These are phyloP conservation scores for Oreochromis grahami DNA, from an alignment of 2,797 vertebrate species.

Conservation along the genomic window DNA sequence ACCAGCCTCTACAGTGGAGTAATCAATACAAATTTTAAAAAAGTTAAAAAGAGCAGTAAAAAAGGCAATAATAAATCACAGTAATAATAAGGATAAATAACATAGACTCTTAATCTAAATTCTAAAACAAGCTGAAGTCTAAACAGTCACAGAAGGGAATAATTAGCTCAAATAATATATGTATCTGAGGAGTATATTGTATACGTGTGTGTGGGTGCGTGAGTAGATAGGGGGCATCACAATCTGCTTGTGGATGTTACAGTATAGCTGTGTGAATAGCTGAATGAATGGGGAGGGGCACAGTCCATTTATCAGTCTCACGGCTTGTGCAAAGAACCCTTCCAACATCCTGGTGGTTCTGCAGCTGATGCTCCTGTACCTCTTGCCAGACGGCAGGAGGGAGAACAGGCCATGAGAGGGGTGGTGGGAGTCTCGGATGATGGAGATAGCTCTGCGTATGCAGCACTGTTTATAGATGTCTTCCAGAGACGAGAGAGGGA, in stretches of 20 bases:
- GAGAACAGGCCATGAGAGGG: background rate
- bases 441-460: background rate
- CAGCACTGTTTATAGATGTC: background rate
- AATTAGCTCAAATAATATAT: background rate
- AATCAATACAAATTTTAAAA: background rate
- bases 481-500: background rate
- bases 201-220: background rate
- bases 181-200: background rate
- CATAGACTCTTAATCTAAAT: background rate
- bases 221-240: background rate
- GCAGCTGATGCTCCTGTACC: background rate
- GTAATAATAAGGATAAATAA: background rate
- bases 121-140: background rate
- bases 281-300: background rate
- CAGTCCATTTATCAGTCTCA: background rate
- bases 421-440: background rate
- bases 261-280: background rate
- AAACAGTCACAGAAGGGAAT: background rate
- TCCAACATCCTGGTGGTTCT: background rate
- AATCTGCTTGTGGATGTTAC: background rate
- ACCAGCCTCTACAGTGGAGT: background rate
- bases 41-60: background rate
- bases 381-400: accelerated
- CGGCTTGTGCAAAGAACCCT: background rate
- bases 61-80: background rate